Percentiles rank a stretch among this genome's conserved stretches.
phyloP scores from a whole-genome alignment of 1,140 invertebrate species.

The Polypedilum pembai region DNA sequence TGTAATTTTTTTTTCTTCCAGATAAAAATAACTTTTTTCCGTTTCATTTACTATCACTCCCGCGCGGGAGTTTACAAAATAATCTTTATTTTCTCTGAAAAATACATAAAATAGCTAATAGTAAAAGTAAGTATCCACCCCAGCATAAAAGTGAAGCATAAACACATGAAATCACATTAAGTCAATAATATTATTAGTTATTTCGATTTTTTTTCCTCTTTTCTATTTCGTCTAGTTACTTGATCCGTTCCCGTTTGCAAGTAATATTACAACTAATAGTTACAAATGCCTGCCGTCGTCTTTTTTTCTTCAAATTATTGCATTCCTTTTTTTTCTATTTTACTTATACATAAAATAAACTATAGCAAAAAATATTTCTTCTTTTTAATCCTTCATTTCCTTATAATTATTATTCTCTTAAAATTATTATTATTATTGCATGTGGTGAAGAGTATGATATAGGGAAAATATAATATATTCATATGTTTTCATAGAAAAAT shows the following conservation, averaged over 20 bases:
- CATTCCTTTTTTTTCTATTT: background rate
- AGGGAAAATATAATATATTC: too few species aligned
- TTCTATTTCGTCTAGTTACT: background rate
- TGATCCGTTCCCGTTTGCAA: background rate
- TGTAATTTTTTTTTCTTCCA: background rate
- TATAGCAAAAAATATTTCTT: too few species aligned
- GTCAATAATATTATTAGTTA: slow-evolving; percentile 6
- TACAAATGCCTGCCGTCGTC: background rate
- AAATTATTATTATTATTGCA: too few species aligned
- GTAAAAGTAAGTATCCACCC: background rate
- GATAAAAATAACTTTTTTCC: slow-evolving; percentile 7
- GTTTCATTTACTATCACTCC: background rate
- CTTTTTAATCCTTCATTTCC: too few species aligned
- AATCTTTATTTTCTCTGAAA: background rate
- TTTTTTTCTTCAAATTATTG: background rate
- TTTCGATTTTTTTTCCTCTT: background rate
- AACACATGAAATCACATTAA: slow-evolving; percentile 7
- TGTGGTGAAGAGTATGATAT: too few species aligned
- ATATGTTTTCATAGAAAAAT: too few species aligned
- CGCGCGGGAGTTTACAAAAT: background rate
- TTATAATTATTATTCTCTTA: too few species aligned
- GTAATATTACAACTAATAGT: background rate
- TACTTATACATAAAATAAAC: background rate
- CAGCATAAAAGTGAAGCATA: slow-evolving; percentile 12
- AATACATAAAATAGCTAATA: slow-evolving; percentile 14